Conservation (phyloP, 2,113 vertebrate species). For the Beaufortia kweichowensis region DNA sequence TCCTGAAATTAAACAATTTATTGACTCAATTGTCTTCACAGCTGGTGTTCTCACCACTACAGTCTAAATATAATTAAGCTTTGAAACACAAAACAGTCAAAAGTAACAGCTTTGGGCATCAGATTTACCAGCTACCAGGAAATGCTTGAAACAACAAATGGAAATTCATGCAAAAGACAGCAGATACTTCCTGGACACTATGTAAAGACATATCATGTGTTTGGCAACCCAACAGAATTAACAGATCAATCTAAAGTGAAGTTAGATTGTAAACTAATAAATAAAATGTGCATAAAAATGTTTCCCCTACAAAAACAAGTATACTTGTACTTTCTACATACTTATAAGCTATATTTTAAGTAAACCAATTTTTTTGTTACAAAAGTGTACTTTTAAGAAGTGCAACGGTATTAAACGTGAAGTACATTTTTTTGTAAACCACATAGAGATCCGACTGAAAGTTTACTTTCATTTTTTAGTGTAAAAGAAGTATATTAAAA, state of each 20-base stretch:
- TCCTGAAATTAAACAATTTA: slow-evolving; percentile 19
- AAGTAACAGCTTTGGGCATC: slow-evolving; percentile 2
- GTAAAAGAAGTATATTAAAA: too few species aligned
- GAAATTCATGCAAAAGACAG: neutral
- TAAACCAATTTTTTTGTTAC: too few species aligned
- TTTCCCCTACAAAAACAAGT: too few species aligned
- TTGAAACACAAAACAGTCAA: neutral
- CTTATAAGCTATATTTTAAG: too few species aligned
- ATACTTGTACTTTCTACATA: too few species aligned
- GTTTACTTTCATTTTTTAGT: too few species aligned
- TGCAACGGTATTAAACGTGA: too few species aligned
- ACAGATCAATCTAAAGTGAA: neutral
- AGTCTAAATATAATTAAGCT: slow-evolving; percentile 20
- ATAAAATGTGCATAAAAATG: neutral
- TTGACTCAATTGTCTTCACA: slow-evolving; percentile 7
- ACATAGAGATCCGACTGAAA: too few species aligned
- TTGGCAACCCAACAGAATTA: neutral
- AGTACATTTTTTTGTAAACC: too few species aligned
- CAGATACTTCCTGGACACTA: neutral
- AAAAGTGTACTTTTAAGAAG: too few species aligned
- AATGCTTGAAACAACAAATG: slow-evolving; percentile 3
- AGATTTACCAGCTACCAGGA: neutral
- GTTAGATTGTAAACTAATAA: neutral
- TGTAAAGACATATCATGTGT: neutral
- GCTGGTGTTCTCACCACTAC: slow-evolving; percentile 16